Percentiles rank a stretch among this genome's conserved stretches.
Evolutionary conservation across 2,888 invertebrate species (phyloP).

Genomic region (Rhyacophila evoluta): DNA sequence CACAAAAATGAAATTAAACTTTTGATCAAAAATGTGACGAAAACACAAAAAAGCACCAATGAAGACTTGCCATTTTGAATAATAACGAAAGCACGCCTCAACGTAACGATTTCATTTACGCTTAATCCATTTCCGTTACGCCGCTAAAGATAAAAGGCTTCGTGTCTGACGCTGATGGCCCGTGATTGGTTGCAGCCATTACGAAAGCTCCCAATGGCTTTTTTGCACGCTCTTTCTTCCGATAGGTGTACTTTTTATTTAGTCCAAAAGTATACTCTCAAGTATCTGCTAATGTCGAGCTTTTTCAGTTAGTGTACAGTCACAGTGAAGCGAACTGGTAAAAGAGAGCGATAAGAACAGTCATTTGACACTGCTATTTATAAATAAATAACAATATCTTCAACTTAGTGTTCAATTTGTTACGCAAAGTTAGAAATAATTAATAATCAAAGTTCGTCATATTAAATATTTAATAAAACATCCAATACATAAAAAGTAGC

Average conservation of each 20-base stretch:
- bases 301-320: neutral
- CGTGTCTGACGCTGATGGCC: conserved; percentile 45
- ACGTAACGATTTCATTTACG: conserved; percentile 41
- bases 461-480: no score
- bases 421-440: no score
- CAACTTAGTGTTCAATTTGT: no score
- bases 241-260: conserved; percentile 34
- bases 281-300: conserved; percentile 17
- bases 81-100: conserved; percentile 22
- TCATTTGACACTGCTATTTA: no score
- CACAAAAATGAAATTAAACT: neutral
- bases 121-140: conserved; percentile 36
- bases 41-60: neutral
- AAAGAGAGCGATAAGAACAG: no score
- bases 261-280: neutral
- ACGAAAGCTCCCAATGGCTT: conserved; percentile 45
- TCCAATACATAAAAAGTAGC: no score
- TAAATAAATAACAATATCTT: no score
- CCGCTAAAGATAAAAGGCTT: conserved; percentile 45
- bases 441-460: no score
- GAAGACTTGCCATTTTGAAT: conserved; percentile 5
- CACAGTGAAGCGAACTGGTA: no score
- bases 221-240: conserved; percentile 43
- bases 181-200: conserved; percentile 51
- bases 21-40: neutral